These are phyloP conservation scores for Athene noctua DNA, from an alignment of 2,113 vertebrate species.

Conservation along the genomic window DNA sequence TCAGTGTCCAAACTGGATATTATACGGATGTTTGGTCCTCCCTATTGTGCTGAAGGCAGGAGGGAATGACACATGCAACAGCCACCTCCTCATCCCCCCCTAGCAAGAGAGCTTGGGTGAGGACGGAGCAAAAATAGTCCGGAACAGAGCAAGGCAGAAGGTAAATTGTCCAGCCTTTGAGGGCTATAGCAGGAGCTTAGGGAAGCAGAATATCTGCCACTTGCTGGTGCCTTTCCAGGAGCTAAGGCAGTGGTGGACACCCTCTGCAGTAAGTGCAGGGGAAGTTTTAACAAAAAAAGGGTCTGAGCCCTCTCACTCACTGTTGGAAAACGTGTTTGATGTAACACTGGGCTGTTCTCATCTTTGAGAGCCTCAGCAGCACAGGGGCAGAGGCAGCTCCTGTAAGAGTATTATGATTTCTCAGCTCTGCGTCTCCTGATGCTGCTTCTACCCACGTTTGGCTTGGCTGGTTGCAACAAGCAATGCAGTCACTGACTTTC, in stretches of 20 bases:
- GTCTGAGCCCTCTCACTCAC: neutral
- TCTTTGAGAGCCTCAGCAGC: neutral
- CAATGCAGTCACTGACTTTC: accelerated
- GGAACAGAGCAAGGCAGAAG: neutral
- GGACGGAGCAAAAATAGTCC: neutral
- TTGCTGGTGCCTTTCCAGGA: neutral
- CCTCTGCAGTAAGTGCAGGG: neutral
- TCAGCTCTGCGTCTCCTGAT: neutral
- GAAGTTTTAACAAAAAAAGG: neutral
- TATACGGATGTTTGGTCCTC: neutral
- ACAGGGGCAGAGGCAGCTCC: neutral
- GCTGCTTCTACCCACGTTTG: neutral
- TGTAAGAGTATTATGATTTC: neutral
- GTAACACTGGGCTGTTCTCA: neutral
- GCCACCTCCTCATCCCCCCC: neutral
- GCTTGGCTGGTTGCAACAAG: neutral
- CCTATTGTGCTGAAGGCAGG: neutral
- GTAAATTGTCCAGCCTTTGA: neutral
- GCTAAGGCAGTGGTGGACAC: neutral
- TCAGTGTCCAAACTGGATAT: neutral
- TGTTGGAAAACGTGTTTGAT: neutral
- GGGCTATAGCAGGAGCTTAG: neutral
- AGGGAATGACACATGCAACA: neutral
- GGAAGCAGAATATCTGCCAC: neutral
- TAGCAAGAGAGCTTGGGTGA: neutral